Conservation (phyloP, 2,113 vertebrate species). For the Plestiodon gilberti region DNA sequence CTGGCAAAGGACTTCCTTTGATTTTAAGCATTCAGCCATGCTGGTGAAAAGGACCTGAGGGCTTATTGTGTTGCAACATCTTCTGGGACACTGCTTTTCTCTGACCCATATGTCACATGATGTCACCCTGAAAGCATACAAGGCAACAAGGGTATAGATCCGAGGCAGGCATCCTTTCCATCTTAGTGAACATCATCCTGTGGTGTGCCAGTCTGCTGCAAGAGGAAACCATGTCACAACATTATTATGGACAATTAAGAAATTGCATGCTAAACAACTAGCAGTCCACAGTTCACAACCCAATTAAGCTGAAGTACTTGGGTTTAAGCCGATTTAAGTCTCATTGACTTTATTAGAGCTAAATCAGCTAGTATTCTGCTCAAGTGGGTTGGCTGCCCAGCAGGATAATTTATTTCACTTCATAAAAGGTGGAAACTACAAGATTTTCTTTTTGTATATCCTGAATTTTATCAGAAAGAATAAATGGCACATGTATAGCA, state of each 20-base stretch:
- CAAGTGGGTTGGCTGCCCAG: background rate
- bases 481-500: background rate
- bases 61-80: background rate
- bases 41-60: background rate
- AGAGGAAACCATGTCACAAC: background rate
- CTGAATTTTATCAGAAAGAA: background rate
- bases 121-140: too few species aligned
- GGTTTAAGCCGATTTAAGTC: slow-evolving; percentile 8
- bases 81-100: background rate
- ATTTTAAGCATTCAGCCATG: background rate
- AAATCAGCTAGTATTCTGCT: slow-evolving; percentile 8
- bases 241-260: background rate
- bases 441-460: background rate
- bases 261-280: background rate
- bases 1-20: background rate
- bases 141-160: background rate
- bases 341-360: slow-evolving; percentile 13
- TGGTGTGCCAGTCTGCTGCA: background rate
- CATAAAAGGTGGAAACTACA: background rate
- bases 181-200: background rate
- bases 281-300: slow-evolving; percentile 1
- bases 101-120: background rate
- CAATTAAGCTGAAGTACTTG: slow-evolving; percentile 6
- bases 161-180: background rate
- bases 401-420: background rate